These are phyloP conservation scores for Premnoplex brunnescens DNA, from an alignment of 2,797 vertebrate species.

Conservation along the genomic window DNA sequence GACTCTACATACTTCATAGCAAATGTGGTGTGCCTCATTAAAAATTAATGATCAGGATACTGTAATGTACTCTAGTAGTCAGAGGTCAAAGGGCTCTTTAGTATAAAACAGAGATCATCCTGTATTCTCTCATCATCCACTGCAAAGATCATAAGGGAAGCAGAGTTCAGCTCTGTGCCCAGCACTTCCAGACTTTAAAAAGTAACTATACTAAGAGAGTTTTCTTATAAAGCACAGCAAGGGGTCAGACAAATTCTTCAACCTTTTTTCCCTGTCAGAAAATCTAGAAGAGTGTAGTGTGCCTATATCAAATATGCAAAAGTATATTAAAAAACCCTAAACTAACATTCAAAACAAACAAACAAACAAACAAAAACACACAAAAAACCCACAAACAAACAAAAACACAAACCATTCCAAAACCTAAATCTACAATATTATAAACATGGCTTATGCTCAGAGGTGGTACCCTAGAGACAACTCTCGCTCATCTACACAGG, in stretches of 20 bases:
- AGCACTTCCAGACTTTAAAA: not conserved
- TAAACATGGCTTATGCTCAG: not conserved
- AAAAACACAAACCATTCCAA: not conserved
- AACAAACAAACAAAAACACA: not conserved
- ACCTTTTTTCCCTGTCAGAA: not conserved
- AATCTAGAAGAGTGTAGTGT: not conserved
- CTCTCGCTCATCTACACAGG: not conserved
- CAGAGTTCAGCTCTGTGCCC: not conserved
- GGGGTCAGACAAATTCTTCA: not conserved
- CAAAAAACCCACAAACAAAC: no score
- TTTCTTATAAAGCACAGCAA: not conserved
- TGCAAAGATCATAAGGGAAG: not conserved
- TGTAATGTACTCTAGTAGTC: not conserved
- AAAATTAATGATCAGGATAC: not conserved
- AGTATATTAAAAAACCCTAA: not conserved
- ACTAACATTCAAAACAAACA: not conserved
- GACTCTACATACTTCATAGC: not conserved
- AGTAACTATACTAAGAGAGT: not conserved
- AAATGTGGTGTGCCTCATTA: not conserved
- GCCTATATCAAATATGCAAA: not conserved
- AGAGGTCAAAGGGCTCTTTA: not conserved
- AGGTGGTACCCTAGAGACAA: not conserved
- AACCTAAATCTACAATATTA: not conserved
- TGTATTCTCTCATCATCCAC: not conserved
- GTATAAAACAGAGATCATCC: not conserved